phyloP scores from a whole-genome alignment of 2,888 invertebrate species.

The Augiades crinisus region DNA sequence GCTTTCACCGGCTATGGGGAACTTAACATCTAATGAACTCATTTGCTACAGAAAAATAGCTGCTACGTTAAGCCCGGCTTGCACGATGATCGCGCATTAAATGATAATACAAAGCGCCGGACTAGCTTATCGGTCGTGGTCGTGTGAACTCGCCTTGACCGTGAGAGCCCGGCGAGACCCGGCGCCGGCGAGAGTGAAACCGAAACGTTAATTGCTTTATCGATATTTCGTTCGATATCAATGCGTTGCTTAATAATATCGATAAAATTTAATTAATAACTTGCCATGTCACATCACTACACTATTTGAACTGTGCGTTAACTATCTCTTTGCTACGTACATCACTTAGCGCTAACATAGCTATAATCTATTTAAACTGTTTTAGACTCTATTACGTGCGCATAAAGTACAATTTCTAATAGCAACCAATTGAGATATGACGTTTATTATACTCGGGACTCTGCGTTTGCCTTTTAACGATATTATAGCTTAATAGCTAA shows the following conservation, averaged over 20 bases:
- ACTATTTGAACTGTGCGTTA: constrained; percentile 49
- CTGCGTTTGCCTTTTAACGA: not conserved
- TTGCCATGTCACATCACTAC: constrained; percentile 37
- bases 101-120: too few relatives aligned
- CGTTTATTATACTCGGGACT: not conserved
- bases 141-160: not conserved
- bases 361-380: not conserved
- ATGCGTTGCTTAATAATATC: too few relatives aligned
- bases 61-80: too few relatives aligned
- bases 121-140: not conserved
- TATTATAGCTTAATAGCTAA: not conserved
- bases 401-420: not conserved
- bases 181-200: not conserved
- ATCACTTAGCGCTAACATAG: constrained; percentile 42
- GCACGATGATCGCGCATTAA: too few relatives aligned
- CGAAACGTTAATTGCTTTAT: too few relatives aligned
- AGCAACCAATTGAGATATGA: not conserved
- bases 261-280: not conserved
- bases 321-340: constrained; percentile 54
- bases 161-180: too few relatives aligned
- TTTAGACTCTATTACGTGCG: not conserved
- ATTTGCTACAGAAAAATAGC: too few relatives aligned
- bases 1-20: too few relatives aligned
- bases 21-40: too few relatives aligned
- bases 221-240: too few relatives aligned